These are phyloP conservation scores for Leucophora obtusa DNA, from an alignment of 2,888 invertebrate species.

Conservation along the genomic window DNA sequence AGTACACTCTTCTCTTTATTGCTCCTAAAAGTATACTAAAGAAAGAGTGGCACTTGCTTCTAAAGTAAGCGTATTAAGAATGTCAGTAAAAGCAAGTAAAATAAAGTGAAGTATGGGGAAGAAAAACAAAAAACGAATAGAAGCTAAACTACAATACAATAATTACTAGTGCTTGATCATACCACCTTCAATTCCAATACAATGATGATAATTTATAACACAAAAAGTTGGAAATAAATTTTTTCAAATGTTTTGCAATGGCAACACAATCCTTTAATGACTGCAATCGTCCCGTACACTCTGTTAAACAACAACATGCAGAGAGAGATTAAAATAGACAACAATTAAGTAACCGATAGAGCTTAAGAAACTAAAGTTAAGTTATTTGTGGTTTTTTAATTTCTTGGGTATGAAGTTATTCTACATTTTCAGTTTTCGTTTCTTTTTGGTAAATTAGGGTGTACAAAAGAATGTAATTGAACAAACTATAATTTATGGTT, in stretches of 20 bases:
- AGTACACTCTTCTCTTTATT: neutral
- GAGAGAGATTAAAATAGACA: slow-evolving; percentile 52
- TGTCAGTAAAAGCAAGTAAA: slow-evolving; percentile 5
- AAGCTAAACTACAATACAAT: slow-evolving; percentile 35
- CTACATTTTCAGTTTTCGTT: slow-evolving; percentile 3
- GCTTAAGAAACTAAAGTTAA: slow-evolving; percentile 59
- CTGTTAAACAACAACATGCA: neutral
- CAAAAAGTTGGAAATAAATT: neutral
- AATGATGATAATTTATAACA: slow-evolving; percentile 18
- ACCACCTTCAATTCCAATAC: neutral
- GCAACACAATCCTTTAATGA: slow-evolving; percentile 14
- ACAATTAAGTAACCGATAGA: slow-evolving; percentile 62
- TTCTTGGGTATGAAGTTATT: slow-evolving; percentile 1
- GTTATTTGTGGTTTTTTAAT: slow-evolving; percentile 60
- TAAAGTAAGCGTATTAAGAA: slow-evolving; percentile 3
- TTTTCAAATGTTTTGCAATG: neutral
- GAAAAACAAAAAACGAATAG: neutral
- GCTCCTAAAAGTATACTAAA: slow-evolving; percentile 34
- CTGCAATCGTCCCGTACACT: slow-evolving; percentile 9
- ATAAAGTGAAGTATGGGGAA: neutral
- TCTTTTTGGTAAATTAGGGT: neutral
- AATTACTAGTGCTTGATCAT: slow-evolving; percentile 43
- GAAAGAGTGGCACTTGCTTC: slow-evolving; percentile 14
- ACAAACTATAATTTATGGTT: neutral
- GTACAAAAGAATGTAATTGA: neutral